phyloP scores from a whole-genome alignment of 2,113 vertebrate genomes.

The Erinaceus europaeus region DNA sequence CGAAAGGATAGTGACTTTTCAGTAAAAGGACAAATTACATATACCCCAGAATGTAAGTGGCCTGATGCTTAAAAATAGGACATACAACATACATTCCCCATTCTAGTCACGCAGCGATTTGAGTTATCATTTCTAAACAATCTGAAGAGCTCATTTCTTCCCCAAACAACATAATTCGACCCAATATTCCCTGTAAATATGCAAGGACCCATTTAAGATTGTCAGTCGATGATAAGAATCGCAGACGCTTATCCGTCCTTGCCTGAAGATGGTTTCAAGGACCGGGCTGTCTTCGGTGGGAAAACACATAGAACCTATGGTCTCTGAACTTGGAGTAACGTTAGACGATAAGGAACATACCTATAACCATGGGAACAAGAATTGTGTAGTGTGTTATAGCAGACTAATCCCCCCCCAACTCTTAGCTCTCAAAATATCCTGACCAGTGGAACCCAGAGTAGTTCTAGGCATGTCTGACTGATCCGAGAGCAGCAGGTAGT shows the following conservation, averaged over 20 bases:
- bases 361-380: background rate
- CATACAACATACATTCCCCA: background rate
- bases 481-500: no score
- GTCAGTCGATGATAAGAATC: conserved; percentile 16
- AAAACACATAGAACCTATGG: background rate
- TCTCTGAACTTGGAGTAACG: conserved; percentile 26
- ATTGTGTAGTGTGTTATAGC: background rate
- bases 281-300: background rate
- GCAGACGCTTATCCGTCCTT: background rate
- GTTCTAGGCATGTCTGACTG: no score
- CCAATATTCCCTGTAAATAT: conserved; percentile 3
- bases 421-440: no score
- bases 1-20: background rate
- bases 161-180: background rate
- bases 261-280: conserved; percentile 3
- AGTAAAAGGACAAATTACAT: background rate
- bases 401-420: no score
- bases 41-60: background rate
- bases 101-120: background rate
- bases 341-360: background rate
- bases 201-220: background rate
- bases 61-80: background rate
- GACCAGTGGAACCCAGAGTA: no score
- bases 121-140: conserved; percentile 16
- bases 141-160: background rate